phyloP scores from a whole-genome alignment of 2,888 invertebrate genomes.

The Halocaridina rubra region DNA sequence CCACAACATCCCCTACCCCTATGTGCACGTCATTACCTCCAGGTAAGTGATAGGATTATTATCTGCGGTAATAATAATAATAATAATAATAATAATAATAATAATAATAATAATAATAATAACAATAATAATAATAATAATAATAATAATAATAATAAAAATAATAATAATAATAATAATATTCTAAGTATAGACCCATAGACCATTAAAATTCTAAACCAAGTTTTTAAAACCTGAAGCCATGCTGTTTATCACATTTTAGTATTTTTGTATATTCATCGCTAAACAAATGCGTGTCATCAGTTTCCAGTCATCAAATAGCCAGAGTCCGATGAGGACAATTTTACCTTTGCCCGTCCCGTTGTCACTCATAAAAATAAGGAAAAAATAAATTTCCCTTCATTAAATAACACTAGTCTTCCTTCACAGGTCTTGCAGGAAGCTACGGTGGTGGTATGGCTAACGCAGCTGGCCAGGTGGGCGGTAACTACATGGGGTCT shows the following conservation, averaged over 20 bases:
- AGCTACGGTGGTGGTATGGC: slow-evolving; percentile 22
- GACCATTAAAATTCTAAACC: too few species aligned
- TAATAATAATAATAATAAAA: too few species aligned
- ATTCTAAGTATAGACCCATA: too few species aligned
- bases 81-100: not conserved
- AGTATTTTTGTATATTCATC: too few species aligned
- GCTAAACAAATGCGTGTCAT: too few species aligned
- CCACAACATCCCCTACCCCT: slow-evolving; percentile 40
- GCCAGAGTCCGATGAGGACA: too few species aligned
- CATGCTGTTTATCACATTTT: too few species aligned
- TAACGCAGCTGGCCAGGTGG: slow-evolving; percentile 32
- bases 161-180: too few species aligned
- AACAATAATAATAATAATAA: not conserved
- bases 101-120: not conserved
- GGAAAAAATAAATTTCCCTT: not conserved
- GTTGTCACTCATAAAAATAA: not conserved
- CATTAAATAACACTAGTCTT: too few species aligned
- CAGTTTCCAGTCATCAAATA: too few species aligned
- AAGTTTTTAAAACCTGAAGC: too few species aligned
- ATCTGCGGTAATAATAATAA: not conserved
- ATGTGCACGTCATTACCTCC: slow-evolving; percentile 47
- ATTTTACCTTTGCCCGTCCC: too few species aligned
- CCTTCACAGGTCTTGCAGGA: slow-evolving; percentile 34
- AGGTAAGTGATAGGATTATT: slow-evolving; percentile 7
- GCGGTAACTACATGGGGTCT: slow-evolving; percentile 45